A percentile compares a stretch with the other conserved stretches of the same genome.
phyloP scores from a whole-genome alignment of 2,113 vertebrate species.

The Grammomys dolichurus region DNA sequence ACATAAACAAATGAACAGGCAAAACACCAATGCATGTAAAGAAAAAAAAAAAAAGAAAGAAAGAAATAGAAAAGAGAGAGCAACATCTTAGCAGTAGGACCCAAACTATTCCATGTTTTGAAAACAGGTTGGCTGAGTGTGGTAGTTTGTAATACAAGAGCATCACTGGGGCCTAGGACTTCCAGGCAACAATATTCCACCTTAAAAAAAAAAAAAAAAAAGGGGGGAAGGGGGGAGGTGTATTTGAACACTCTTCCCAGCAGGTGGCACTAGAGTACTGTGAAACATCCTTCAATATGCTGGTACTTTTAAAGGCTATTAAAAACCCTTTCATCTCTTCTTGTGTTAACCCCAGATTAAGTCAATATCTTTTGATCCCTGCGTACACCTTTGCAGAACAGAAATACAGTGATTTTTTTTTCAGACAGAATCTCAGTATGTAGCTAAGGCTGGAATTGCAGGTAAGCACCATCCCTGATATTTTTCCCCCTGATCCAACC shows the following conservation, averaged over 20 bases:
- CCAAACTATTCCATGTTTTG: background rate
- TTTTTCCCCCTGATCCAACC: background rate
- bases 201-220: too few relatives aligned
- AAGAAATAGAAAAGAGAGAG: background rate
- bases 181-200: background rate
- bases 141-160: background rate
- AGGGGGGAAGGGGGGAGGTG: background rate
- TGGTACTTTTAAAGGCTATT: background rate
- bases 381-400: background rate
- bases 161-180: background rate
- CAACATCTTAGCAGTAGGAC: background rate
- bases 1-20: background rate
- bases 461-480: background rate
- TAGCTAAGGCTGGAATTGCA: background rate
- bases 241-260: fast-evolving
- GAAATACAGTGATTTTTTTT: background rate
- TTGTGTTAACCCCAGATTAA: background rate
- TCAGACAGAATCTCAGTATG: background rate
- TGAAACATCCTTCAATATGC: background rate
- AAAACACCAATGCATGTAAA: background rate
- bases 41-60: too few relatives aligned
- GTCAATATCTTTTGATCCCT: background rate
- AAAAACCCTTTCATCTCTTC: background rate
- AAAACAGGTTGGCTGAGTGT: background rate
- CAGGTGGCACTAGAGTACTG: background rate